Base-by-base conservation (phyloP, 2,888 invertebrate species). In the Folsomia manolachei region DNA sequence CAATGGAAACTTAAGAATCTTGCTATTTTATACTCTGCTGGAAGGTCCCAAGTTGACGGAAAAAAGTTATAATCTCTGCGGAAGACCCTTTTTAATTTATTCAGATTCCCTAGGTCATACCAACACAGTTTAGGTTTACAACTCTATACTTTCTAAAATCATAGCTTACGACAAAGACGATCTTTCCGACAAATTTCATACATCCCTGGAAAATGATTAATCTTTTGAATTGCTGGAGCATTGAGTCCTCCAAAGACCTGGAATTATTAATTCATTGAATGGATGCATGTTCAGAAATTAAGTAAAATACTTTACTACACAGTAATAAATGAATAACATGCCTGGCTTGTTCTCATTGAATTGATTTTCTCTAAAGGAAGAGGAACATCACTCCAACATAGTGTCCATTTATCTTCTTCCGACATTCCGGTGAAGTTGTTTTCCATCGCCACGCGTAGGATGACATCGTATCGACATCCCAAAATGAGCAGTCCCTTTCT, bases 201-300 rank as follows among this genome's bases (percentile, higher is more conserved):
- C 93, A 94, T 94, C 66, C 93, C 93, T 0, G 95, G 95, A 83
- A 95, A 96, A 84, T 96, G 95, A 84, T 96, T 96, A 74, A 95
- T 91, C 83, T 93, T 91, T 85, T 95, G 92, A 60, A 82, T 27
- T 19, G 70, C 74, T 18, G 64, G 56, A 1, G 19, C 2, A 24
- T 23, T 39, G 4, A 14, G 39, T 39, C 39, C 39, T 9, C 39
- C 39, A 14, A 39, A 9, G 14, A 39, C 14, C 23, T 25, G 24
- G 24, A 25, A 9, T 11, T 62, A n/a, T n/a, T n/a, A n/a, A n/a
- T n/a, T n/a, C n/a, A n/a, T 60, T 60, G 26, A 62, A 23, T 62
- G 14, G n/a, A n/a, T 62, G 14, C 11, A 62, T 63, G 25, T 24
- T 7, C 60, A 51, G 18, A 9, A 51, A 11, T 11, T 51, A 11